A percentile compares a stretch with the other conserved stretches of the same genome.
Conservation (phyloP, 2,113 vertebrate genomes). For the Ailurus styani region DNA sequence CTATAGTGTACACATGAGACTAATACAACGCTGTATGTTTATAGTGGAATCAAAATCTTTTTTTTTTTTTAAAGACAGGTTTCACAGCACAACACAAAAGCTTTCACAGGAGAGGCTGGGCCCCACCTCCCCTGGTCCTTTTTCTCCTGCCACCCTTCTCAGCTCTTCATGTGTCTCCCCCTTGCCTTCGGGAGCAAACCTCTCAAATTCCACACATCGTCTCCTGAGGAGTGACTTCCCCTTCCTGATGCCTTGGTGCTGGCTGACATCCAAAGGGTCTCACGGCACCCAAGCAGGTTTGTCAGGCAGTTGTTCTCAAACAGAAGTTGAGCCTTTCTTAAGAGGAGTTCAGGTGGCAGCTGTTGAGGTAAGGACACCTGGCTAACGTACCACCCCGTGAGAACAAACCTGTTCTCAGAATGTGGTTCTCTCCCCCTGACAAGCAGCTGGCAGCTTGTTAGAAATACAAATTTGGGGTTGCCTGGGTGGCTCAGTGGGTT, state of each 20-base stretch:
- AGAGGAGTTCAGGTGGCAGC: neutral
- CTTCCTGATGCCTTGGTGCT: neutral
- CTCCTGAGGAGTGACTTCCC: neutral
- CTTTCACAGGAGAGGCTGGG: neutral
- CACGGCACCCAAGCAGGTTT: neutral
- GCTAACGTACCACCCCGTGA: fast-evolving
- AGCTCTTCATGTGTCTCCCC: neutral
- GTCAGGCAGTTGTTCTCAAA: neutral
- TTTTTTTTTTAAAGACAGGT: neutral
- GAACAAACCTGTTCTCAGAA: neutral
- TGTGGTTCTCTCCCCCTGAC: neutral
- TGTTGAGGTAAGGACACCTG: neutral
- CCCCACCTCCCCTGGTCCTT: neutral
- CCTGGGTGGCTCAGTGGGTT: too few species aligned
- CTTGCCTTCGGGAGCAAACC: neutral
- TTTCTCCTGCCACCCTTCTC: neutral
- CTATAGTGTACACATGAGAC: neutral
- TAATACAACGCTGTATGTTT: neutral
- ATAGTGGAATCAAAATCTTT: neutral
- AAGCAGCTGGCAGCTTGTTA: neutral
- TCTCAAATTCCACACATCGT: neutral
- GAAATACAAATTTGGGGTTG: neutral
- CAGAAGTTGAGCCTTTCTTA: neutral
- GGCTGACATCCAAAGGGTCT: neutral
- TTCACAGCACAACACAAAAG: neutral